Evolutionary conservation across 2,888 invertebrate genomes (phyloP), one percentile per base, ranked within the genome.

Genomic region (Dendrolimus houi): DNA sequence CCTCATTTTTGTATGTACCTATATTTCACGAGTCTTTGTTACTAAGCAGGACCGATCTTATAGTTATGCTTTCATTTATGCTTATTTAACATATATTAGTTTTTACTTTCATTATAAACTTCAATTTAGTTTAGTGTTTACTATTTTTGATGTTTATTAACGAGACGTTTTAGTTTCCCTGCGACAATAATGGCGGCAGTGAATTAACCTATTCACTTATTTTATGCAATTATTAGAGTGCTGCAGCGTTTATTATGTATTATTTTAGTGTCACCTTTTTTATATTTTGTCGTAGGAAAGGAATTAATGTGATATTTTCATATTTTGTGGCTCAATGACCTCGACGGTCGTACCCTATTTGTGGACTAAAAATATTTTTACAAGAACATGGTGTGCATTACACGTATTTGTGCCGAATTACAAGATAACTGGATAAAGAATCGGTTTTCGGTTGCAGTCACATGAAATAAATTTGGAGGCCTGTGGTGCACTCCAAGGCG

Each of bases 151-250:
- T 89, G 89, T 88, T 86, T 88, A 81, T 77, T 76, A 72, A 64
- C 60, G 74, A 86, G 85, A 87, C 88, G 85, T 87, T 86, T 84
- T 86, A 82, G 78, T 86, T 83, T 89, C 85, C 84, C 84, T 88
- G 83, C 83, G 77, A 87, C 88, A 87, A 84, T 90, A 89, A 90
- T 90, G 90, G 90, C 89, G 90, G 89, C 90, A 90, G 87, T 84
- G 77, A 75, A 85, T 86, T 89, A 90, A 89, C 90, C 89, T 90
- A 89, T 87, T 79, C 80, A 75, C 72, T 69, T 78, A 81, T 80
- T 81, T 82, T 78, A 70, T 68, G 69, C 67, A 66, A 78, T 77
- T 81, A 76, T 70, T 71, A 64, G 62, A 61, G 58, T 64, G 58
- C 67, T 72, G 60, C 62, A 61, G 68, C 68, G 64, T 68, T 67